These are phyloP conservation scores for Calliopsis andreniformis DNA, from an alignment of 1,140 invertebrate species.

Conservation along the genomic window DNA sequence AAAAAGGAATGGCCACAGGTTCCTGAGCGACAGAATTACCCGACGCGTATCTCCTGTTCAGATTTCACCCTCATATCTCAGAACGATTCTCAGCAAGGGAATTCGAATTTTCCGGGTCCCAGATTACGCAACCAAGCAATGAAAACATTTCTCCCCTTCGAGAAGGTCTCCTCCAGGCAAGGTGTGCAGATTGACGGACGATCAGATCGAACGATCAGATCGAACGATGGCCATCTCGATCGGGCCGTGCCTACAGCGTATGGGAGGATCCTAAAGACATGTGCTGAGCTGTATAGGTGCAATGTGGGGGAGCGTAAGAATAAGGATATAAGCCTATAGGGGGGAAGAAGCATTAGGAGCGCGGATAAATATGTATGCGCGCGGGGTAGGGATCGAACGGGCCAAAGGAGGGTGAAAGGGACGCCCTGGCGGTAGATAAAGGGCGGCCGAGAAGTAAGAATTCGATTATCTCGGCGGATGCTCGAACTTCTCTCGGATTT, in stretches of 20 bases:
- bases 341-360: constrained; percentile 53
- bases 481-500: constrained; percentile 70
- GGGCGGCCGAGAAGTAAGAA: constrained; percentile 67
- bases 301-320: constrained; percentile 15
- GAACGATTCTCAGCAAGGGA: not conserved
- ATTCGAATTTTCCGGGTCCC: not conserved
- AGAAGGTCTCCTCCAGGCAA: no score
- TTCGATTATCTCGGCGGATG: constrained; percentile 68
- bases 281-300: not conserved
- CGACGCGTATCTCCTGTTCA: constrained; percentile 28
- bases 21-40: constrained; percentile 45
- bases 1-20: constrained; percentile 3
- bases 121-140: constrained; percentile 41
- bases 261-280: not conserved
- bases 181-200: no score
- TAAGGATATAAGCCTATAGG: constrained; percentile 19
- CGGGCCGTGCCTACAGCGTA: not conserved
- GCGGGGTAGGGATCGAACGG: constrained; percentile 32
- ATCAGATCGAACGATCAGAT: no score
- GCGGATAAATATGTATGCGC: constrained; percentile 63
- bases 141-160: not conserved
- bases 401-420: constrained; percentile 9
- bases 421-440: constrained; percentile 56
- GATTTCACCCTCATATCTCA: constrained; percentile 18
- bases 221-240: constrained; percentile 6